Percentiles rank a stretch among this genome's conserved stretches.
Conservation (phyloP, 1,140 invertebrate species). For the Nephotettix cincticeps region DNA sequence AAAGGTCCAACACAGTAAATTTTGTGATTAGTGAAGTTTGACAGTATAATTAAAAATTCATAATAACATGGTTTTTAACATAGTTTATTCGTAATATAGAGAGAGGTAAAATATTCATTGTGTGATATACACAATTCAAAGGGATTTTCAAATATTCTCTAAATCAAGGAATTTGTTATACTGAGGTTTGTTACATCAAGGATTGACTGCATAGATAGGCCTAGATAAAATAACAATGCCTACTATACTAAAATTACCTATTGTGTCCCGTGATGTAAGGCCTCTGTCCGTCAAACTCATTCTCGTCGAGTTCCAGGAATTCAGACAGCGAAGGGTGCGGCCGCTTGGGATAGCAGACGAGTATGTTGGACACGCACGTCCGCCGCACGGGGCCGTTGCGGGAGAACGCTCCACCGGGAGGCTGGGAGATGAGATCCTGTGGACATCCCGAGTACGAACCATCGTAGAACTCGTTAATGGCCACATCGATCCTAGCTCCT, state of each 20-base stretch:
- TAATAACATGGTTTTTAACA: too few species aligned
- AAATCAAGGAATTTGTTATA: too few species aligned
- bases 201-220: too few species aligned
- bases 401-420: conserved; percentile 61
- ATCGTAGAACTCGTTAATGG: conserved; percentile 93
- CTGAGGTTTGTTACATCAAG: too few species aligned
- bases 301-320: conserved; percentile 80
- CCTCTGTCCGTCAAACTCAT: conserved; percentile 74
- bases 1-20: too few species aligned
- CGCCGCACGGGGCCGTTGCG: conserved; percentile 80
- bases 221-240: too few species aligned
- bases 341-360: conserved; percentile 82
- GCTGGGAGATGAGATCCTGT: conserved; percentile 79
- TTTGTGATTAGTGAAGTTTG: too few species aligned
- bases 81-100: too few species aligned
- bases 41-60: too few species aligned
- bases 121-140: too few species aligned
- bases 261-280: conserved; percentile 89
- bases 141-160: too few species aligned
- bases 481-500: conserved; percentile 89
- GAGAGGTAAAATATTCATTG: too few species aligned
- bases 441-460: conserved; percentile 95
- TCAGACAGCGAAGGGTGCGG: conserved; percentile 73
- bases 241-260: conserved; percentile 55
- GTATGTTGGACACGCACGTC: conserved; percentile 82